Base-by-base conservation (phyloP, 1,140 invertebrate genomes). In the Latrodectus geometricus region DNA sequence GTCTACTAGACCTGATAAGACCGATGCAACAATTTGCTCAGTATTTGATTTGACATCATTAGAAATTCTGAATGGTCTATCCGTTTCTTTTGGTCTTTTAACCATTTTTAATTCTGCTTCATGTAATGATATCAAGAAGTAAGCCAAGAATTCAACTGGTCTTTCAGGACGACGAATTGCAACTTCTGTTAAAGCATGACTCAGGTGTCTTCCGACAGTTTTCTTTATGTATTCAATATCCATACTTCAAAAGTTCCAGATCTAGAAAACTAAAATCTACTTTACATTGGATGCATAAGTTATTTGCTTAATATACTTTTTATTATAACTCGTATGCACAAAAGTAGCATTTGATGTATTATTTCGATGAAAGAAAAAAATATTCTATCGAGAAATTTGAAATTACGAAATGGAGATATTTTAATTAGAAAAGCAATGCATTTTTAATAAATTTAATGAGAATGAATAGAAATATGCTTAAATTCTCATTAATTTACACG, bases 181-280 rank as follows among this genome's bases (percentile, higher is more conserved):
- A 9, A 84, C 8, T 15, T 84, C 73, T 0, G 23, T 50, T 17
- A 84, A 35, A 11, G 70, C 81, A 12, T 21, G 49, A 11, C 35
- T 20, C 4, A 84, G 56, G 8, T 84, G 23, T 0, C 21, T 54
- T 5, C 81, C 81, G 14, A 84, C 56, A 0, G 54, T 12, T 14
- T 8, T 75, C 21, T 84, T 84, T n/a, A 84, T 52, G 23, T 84
- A 84, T 0, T 84, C 70, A 9, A 68, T 74, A 68, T 84, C 48
- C 56, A 84, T 83, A 7, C 7, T 21, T 14, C 11, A 14, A 11
- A 14, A 11, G 54, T 8, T 8, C 54, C 17, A 61, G 0, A 61
- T 3, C 54, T 14, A 61, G 17, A 61, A 35, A 35, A 35, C 5
- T 35, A 35, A 35, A 35, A 35, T 35, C 35, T 35, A 35, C 35